A percentile compares a stretch with the other conserved stretches of the same genome.
These are phyloP conservation scores for Phocides pigmalion DNA, from an alignment of 1,140 invertebrate genomes.

Conservation along the genomic window DNA sequence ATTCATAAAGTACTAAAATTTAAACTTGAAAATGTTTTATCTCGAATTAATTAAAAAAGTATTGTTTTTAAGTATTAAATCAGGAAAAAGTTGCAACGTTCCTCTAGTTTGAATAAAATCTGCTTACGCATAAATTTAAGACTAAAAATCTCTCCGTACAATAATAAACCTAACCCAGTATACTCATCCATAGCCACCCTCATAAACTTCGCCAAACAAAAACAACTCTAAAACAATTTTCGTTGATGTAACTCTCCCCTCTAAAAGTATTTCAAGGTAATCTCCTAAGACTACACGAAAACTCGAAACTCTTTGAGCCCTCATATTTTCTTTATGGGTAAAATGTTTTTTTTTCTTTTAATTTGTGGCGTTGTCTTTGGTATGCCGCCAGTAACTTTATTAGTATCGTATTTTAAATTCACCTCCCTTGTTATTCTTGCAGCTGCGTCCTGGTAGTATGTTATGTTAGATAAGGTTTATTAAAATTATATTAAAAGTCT, in stretches of 20 bases:
- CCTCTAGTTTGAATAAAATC: too few species aligned
- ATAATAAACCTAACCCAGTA: constrained; percentile 17
- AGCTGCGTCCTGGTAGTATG: constrained; percentile 20
- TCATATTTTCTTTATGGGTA: constrained; percentile 68
- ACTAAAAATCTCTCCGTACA: background rate
- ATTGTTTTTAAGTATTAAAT: too few species aligned
- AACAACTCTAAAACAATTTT: constrained; percentile 69
- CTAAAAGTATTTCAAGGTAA: constrained; percentile 76
- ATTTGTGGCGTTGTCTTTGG: constrained; percentile 38
- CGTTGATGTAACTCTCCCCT: constrained; percentile 51
- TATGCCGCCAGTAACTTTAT: constrained; percentile 23
- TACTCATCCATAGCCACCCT: constrained; percentile 18
- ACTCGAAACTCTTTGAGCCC: constrained; percentile 69
- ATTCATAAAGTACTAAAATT: too few species aligned
- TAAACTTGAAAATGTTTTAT: too few species aligned
- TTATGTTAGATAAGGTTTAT: constrained; percentile 22
- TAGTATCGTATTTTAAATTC: constrained; percentile 32
- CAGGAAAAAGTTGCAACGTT: too few species aligned
- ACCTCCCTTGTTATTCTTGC: constrained; percentile 14
- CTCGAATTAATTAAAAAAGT: too few species aligned
- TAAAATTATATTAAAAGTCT: background rate
- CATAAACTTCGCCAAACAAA: constrained; percentile 58
- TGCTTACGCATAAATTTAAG: too few species aligned
- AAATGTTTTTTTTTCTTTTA: constrained; percentile 40
- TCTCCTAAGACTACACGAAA: constrained; percentile 75